Percentiles rank a stretch among this genome's conserved stretches.
Evolutionary conservation across 2,113 vertebrate species (phyloP).

Genomic region (cat (Felis catus)): DNA sequence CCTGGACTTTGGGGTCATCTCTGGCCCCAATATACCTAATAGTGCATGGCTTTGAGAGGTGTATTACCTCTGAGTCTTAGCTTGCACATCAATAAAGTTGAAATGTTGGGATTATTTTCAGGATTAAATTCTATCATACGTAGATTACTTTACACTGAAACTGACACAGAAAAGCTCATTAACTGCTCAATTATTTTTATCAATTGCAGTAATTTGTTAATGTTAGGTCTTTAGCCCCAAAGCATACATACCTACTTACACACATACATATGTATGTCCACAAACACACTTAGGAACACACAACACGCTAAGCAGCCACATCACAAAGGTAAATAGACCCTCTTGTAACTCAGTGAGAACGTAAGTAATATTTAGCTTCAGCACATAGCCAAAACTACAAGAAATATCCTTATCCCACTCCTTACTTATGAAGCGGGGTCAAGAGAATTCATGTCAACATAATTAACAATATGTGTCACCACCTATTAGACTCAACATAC

Average conservation of each 20-base stretch:
- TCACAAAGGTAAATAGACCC: background rate
- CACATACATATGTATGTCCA: background rate
- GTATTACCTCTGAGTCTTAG: background rate
- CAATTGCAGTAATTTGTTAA: background rate
- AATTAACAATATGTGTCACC: conserved; percentile 83
- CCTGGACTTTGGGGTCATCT: background rate
- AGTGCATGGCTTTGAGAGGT: background rate
- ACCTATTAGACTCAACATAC: conserved; percentile 78
- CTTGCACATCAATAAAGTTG: background rate
- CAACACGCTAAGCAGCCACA: background rate
- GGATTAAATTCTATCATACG: background rate
- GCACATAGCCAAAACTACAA: conserved; percentile 25
- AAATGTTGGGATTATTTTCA: background rate
- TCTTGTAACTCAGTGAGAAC: background rate
- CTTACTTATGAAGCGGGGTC: conserved; percentile 49
- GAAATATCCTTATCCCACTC: background rate
- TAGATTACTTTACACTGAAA: background rate
- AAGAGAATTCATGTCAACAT: conserved; percentile 77
- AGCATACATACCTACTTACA: background rate
- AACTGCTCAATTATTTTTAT: background rate
- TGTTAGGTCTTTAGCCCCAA: background rate
- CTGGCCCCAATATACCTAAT: background rate
- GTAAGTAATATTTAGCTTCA: conserved; percentile 10
- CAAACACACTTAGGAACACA: background rate
- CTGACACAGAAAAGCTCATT: background rate